phyloP scores from a whole-genome alignment of 2,113 vertebrate genomes.

The Gymnobelideus leadbeateri region DNA sequence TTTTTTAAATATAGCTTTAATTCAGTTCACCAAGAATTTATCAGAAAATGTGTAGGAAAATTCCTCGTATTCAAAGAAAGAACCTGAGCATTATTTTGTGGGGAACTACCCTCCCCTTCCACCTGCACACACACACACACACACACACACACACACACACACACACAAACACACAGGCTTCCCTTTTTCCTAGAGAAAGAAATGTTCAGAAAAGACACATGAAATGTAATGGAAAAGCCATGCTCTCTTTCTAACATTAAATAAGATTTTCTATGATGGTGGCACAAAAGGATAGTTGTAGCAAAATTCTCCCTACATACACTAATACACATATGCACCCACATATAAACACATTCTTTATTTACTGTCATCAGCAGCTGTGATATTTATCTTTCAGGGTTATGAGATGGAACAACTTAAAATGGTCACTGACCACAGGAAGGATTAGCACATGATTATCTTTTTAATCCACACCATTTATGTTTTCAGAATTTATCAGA shows the following conservation, averaged over 20 bases:
- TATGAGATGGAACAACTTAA: slow-evolving; percentile 73
- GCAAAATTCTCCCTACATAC: background rate
- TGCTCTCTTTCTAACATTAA: background rate
- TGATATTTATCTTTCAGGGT: slow-evolving; percentile 71
- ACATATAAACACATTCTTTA: slow-evolving; percentile 35
- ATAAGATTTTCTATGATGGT: background rate
- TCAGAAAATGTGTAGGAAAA: background rate
- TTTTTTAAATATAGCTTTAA: background rate
- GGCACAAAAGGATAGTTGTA: background rate
- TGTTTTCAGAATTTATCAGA: slow-evolving; percentile 73
- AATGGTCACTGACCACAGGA: slow-evolving; percentile 76
- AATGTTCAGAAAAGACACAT: background rate
- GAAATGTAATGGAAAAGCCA: background rate
- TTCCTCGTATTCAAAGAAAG: background rate
- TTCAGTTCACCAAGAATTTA: background rate
- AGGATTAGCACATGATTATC: slow-evolving; percentile 79
- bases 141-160: slow-evolving; percentile 2
- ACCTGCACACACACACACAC: background rate
- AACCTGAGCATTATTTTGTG: background rate
- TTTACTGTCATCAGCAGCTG: slow-evolving; percentile 63
- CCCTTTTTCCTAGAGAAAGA: background rate
- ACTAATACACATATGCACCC: background rate
- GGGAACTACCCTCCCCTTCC: background rate
- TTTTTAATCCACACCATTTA: slow-evolving; percentile 78
- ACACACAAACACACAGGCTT: background rate